Evolutionary conservation across 2,113 vertebrate species (phyloP), one percentile per base, ranked within the genome.

Genomic region (Lethenteron reissneri): DNA sequence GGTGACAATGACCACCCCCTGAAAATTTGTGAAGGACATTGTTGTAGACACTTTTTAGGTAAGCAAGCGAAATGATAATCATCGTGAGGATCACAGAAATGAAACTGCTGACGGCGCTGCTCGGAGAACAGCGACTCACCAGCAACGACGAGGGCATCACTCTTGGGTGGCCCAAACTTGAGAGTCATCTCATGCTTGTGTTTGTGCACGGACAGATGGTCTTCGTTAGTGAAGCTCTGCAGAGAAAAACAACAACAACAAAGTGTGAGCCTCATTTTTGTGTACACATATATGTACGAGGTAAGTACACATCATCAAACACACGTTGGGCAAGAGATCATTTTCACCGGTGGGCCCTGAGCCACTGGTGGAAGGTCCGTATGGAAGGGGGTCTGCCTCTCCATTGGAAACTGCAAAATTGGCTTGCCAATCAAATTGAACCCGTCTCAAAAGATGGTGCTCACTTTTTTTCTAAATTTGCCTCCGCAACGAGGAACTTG

Each of bases 111-210:
- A 41, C 41, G 5, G 41, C 41, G 41, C 41, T 41, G 41, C 41
- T 41, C 41, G 41, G 41, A 41, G 41, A 41, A 41, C 41, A 41
- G 25, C 64, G 74, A 59, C 79, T 11, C 86, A 97, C 92, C 92
- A 88, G 90, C 90, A 71, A 97, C 95, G 77, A 97, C 95, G 82
- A 96, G 90, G 3, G 90, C 92, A 79, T 97, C 92, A 0, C 89
- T 96, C 77, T 91, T 84, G 71, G 90, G 81, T 41, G 92, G 91
- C 79, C 91, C 91, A 75, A 97, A 96, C 78, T 95, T 96, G 77
- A 97, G 78, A 25, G 90, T 97, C 91, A 97, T 94, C 81, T 97
- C 91, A 72, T 97, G 92, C 79, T 97, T 97, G 84, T 95, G 92
- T 82, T 88, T 96, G 80, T 97, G 92, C 72, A 97, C 92, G 14